Conservation (phyloP, 1,140 invertebrate genomes). For the Lepidurus arcticus region DNA sequence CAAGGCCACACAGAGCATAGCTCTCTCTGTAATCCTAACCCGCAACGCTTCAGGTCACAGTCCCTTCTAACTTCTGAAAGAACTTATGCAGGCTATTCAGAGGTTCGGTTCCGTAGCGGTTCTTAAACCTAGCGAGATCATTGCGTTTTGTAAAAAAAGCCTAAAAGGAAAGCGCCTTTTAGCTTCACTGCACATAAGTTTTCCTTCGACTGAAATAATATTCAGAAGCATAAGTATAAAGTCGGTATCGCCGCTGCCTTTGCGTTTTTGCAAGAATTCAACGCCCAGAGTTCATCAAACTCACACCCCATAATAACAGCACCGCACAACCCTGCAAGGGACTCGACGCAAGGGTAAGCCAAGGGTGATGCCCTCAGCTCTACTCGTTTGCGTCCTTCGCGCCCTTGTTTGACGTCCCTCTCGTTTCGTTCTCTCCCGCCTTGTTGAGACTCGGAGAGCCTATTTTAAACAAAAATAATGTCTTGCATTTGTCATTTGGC, state of each 20-base stretch:
- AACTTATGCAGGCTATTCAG: background rate
- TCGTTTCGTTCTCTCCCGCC: background rate
- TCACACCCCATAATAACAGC: background rate
- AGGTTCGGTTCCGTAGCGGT: background rate
- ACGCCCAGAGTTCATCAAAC: background rate
- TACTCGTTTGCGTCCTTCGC: background rate
- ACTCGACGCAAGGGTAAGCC: background rate
- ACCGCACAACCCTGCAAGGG: background rate
- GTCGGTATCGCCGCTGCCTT: background rate
- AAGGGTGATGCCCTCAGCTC: background rate
- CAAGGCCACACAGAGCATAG: background rate
- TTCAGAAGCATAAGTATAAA: background rate
- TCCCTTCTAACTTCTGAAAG: background rate
- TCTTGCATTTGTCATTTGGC: too few relatives aligned
- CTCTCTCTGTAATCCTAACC: background rate
- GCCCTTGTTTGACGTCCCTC: background rate
- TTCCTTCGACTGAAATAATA: background rate
- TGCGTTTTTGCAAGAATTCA: background rate
- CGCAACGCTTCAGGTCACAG: constrained; percentile 8
- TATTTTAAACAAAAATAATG: too few relatives aligned
- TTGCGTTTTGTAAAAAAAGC: background rate
- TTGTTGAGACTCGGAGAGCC: background rate
- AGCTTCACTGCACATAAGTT: background rate
- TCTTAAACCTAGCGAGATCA: background rate
- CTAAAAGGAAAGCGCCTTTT: background rate